Conservation (phyloP, 1,140 invertebrate genomes). For the Pseudomyrmex concolor region DNA sequence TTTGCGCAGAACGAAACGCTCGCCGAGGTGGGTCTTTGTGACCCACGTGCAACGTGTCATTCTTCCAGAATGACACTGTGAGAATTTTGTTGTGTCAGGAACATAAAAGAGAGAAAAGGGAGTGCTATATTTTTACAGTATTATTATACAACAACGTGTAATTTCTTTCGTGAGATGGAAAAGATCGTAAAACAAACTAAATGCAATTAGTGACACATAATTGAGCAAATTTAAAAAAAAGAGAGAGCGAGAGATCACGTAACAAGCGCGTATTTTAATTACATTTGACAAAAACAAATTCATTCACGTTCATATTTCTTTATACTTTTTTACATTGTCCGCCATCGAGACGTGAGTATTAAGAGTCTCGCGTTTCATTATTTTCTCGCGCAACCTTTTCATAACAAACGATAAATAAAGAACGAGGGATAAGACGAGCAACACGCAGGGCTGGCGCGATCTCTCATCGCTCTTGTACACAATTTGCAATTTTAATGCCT, state of each 20-base stretch:
- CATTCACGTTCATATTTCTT: neutral
- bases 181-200: no score
- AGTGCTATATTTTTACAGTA: no score
- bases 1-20: neutral
- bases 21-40: conserved; percentile 2
- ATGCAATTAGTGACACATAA: no score
- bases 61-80: neutral
- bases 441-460: conserved; percentile 26
- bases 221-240: no score
- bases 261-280: neutral
- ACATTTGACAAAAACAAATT: neutral
- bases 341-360: neutral
- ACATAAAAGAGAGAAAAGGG: no score
- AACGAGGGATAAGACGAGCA: conserved; percentile 33
- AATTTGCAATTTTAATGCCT: conserved; percentile 82
- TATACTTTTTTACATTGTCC: neutral
- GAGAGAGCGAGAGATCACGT: no score
- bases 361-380: conserved; percentile 34
- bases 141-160: no score
- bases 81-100: neutral
- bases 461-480: conserved; percentile 75
- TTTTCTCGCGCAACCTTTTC: conserved; percentile 16
- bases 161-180: no score
- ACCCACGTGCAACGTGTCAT: neutral
- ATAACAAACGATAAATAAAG: conserved; percentile 32